Evolutionary conservation across 1,140 invertebrate species (phyloP).

Genomic region (Pseudomyrmex gracilis): DNA sequence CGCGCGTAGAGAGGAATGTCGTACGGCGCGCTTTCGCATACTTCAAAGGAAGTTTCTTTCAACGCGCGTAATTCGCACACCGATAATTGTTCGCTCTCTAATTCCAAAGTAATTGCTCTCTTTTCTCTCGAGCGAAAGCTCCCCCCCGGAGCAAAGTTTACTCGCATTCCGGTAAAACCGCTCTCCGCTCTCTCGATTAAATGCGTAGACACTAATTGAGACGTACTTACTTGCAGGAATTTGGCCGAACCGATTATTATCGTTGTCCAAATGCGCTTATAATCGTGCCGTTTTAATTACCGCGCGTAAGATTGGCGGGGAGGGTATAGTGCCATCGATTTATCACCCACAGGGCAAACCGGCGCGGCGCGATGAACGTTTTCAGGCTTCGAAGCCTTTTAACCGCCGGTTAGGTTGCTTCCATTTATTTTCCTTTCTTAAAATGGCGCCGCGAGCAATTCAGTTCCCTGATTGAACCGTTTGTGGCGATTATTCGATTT

Average conservation of each 20-base stretch:
- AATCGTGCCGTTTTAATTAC: constrained; percentile 80
- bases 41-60: constrained; percentile 71
- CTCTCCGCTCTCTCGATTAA: constrained; percentile 77
- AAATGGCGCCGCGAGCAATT: constrained; percentile 1
- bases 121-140: constrained; percentile 69
- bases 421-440: constrained; percentile 9
- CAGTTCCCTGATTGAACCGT: neutral
- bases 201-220: constrained; percentile 81
- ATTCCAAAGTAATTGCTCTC: constrained; percentile 82
- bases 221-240: constrained; percentile 80
- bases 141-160: constrained; percentile 54
- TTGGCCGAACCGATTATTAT: constrained; percentile 76
- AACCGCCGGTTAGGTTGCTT: constrained; percentile 26
- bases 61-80: constrained; percentile 77
- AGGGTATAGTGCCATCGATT: constrained; percentile 60
- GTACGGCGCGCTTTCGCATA: constrained; percentile 62
- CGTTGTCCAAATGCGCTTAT: constrained; percentile 78
- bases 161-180: constrained; percentile 77
- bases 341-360: constrained; percentile 64
- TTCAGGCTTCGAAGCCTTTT: constrained; percentile 40
- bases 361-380: constrained; percentile 8
- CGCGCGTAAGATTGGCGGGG: constrained; percentile 29
- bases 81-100: constrained; percentile 77
- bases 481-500: neutral
- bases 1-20: constrained; percentile 7